phyloP scores from a whole-genome alignment of 2,888 invertebrate genomes.

The Lycaena phlaeas region DNA sequence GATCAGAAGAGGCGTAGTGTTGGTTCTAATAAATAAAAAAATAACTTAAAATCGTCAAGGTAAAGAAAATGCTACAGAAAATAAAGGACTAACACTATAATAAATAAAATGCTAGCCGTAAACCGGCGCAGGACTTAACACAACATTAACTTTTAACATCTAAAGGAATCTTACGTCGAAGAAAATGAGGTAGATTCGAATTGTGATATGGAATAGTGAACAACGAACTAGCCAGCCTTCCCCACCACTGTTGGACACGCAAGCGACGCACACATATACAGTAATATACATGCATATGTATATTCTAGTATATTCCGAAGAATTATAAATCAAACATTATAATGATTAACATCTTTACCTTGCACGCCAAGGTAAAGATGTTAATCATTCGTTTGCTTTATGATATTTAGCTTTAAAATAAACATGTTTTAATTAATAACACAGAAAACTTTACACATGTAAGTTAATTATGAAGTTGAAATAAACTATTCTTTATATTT shows the following conservation, averaged over 20 bases:
- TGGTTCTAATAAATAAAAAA: slow-evolving; percentile 1
- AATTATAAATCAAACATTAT: too few species aligned
- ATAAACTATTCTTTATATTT: slow-evolving; percentile 5
- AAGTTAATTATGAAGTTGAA: too few species aligned
- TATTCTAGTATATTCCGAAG: too few species aligned
- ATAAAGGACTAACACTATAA: slow-evolving; percentile 12
- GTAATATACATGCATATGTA: too few species aligned
- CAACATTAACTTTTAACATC: slow-evolving; percentile 43
- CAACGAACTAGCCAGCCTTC: slow-evolving; percentile 27
- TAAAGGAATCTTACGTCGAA: slow-evolving; percentile 61
- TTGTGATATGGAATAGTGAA: slow-evolving; percentile 65
- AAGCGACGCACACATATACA: too few species aligned
- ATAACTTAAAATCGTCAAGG: neutral
- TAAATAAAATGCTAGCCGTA: slow-evolving; percentile 23
- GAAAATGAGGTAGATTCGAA: slow-evolving; percentile 69
- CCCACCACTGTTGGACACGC: neutral
- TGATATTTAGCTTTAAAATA: too few species aligned
- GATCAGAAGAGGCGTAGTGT: slow-evolving; percentile 6
- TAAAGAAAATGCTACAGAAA: slow-evolving; percentile 6
- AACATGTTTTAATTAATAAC: too few species aligned
- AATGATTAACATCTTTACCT: too few species aligned
- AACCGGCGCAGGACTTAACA: slow-evolving; percentile 24
- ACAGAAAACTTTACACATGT: too few species aligned
- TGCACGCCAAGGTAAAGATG: too few species aligned
- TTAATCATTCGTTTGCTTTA: too few species aligned